These are phyloP conservation scores for Neomicropteryx cornuta DNA, from an alignment of 1,140 invertebrate genomes.

Conservation along the genomic window DNA sequence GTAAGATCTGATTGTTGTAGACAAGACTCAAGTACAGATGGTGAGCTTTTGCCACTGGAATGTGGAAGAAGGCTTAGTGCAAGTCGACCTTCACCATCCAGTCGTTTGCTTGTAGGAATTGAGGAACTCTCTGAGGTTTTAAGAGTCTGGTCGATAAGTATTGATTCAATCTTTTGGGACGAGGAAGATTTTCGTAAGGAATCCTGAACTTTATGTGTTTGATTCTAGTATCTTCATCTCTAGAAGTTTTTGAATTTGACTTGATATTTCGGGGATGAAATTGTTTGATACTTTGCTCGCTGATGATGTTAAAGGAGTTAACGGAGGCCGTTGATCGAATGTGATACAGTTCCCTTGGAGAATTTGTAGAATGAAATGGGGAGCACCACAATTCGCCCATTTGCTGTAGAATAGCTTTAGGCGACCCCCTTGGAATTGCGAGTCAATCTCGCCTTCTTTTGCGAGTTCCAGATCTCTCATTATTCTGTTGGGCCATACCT, in stretches of 20 bases:
- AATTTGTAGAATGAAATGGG: constrained; percentile 2
- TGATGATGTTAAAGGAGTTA: neutral
- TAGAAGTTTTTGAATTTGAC: constrained; percentile 7
- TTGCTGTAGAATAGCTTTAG: neutral
- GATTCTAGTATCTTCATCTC: constrained; percentile 13
- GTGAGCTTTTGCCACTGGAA: constrained; percentile 15
- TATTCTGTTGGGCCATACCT: too few relatives aligned
- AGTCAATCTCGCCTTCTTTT: neutral
- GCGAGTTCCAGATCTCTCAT: too few relatives aligned
- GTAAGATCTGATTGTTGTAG: constrained; percentile 12
- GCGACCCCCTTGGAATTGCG: neutral
- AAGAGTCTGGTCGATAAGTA: constrained; percentile 3
- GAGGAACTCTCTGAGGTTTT: constrained; percentile 3
- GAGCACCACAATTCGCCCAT: constrained; percentile 2
- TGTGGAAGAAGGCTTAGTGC: constrained; percentile 17
- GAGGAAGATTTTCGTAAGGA: constrained; percentile 7
- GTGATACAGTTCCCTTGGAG: constrained; percentile 5
- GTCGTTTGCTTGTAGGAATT: constrained; percentile 10
- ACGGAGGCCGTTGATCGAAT: neutral
- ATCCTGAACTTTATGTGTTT: constrained; percentile 5
- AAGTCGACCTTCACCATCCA: constrained; percentile 16
- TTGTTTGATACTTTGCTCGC: constrained; percentile 1
- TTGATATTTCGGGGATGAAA: neutral
- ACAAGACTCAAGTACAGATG: constrained; percentile 12
- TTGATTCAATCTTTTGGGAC: constrained; percentile 11